phyloP scores from a whole-genome alignment of 2,797 vertebrate genomes.

The Ctenopoma kingsleyae region DNA sequence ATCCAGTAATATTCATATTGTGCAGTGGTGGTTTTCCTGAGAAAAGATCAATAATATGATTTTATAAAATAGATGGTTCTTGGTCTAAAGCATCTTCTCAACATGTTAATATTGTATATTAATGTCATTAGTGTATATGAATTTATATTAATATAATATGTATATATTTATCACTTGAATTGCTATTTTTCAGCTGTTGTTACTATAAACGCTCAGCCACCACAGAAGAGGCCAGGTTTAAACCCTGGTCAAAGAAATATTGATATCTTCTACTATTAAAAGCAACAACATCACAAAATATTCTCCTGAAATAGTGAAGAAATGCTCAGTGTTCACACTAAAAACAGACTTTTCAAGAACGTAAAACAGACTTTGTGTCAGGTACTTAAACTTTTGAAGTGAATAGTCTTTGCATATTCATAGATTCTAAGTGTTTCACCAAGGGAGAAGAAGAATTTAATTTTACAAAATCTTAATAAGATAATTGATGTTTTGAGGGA shows the following conservation, averaged over 20 bases:
- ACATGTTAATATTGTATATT: neutral
- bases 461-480: neutral
- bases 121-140: too few relatives aligned
- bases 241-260: neutral
- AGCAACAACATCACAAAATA: neutral
- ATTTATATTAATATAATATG: neutral
- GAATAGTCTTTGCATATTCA: neutral
- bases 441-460: too few relatives aligned
- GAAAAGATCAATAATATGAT: constrained; percentile 2
- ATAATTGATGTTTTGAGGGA: neutral
- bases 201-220: neutral
- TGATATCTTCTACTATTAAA: neutral
- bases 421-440: neutral
- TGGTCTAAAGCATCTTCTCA: neutral
- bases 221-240: neutral
- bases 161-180: neutral
- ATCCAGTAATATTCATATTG: neutral
- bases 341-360: neutral
- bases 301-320: neutral
- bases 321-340: neutral
- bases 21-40: neutral
- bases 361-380: neutral
- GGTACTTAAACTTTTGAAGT: neutral
- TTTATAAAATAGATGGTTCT: neutral
- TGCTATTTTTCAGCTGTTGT: neutral